Base-by-base conservation (phyloP, 2,113 vertebrate genomes). In the Ramphastos sulfuratus region DNA sequence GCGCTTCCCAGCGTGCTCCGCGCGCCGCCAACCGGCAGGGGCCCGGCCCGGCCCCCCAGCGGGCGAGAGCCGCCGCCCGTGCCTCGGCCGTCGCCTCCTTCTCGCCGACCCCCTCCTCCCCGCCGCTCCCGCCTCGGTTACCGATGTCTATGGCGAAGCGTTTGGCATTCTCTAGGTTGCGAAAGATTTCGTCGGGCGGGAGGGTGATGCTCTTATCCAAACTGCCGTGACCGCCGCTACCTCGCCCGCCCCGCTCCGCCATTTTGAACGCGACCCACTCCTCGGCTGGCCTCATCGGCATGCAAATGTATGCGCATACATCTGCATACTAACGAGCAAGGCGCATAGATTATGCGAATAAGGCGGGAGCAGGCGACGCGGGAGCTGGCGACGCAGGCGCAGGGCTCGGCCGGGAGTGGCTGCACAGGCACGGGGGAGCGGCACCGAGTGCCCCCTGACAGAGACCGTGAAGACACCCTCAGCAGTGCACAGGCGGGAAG, bases 111-210 rank as follows among this genome's bases (percentile, higher is more conserved):
- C 56, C 14, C 25, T 12, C 21, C 18, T n/a, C 56, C 37, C 35
- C 21, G 5, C 39, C 9, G 42, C 17, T 20, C 63, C 35, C 44
- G 48, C 39, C 52, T 52, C 60, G 64, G 46, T 71, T 98, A 99
- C 99, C 99, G 97, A 99, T 99, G 94, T 99, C 99, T 92, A 99
- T 99, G 80, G 99, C 99, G 97, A 99, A 99, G 84, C 98, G 98
- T 97, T 99, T 99, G 76, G 99, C 99, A 96, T 99, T 99, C 92
- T 99, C 99, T 96, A 99, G 95, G 89, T 99, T 99, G 60, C 99
- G 98, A 92, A 99, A 99, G 94, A 99, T 99, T 80, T 99, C 99
- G 91, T 99, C 98, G 0, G 99, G 98, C 24, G 99, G 99, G 20
- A 99, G 98, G 48, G 97, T 99, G 91, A 99, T 99, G 98, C 99